These are phyloP conservation scores for Zosterops pallidus DNA, from an alignment of 2,113 vertebrate genomes.

Conservation along the genomic window DNA sequence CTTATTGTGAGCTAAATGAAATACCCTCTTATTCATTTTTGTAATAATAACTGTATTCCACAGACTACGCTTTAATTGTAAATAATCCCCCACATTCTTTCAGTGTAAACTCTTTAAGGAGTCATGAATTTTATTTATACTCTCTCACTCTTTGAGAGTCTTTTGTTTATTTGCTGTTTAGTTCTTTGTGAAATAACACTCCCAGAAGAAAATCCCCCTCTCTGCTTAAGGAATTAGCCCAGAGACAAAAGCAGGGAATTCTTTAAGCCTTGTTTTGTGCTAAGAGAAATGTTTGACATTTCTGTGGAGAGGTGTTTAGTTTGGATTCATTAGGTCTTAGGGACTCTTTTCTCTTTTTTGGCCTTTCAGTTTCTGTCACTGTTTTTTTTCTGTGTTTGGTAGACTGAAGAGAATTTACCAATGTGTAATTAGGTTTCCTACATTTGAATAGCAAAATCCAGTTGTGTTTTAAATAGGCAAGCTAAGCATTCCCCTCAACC, in stretches of 20 bases:
- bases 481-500: conserved; percentile 81
- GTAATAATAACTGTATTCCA: conserved; percentile 78
- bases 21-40: conserved; percentile 70
- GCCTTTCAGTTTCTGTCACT: conserved; percentile 84
- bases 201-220: conserved; percentile 87
- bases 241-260: conserved; percentile 92
- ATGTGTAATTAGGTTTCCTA: conserved; percentile 96
- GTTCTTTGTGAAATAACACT: conserved; percentile 87
- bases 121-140: conserved; percentile 90
- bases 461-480: conserved; percentile 86
- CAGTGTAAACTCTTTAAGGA: conserved; percentile 86
- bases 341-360: conserved; percentile 81
- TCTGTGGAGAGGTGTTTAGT: conserved; percentile 92
- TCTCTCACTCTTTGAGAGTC: conserved; percentile 84
- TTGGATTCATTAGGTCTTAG: conserved; percentile 98
- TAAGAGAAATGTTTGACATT: conserved; percentile 94
- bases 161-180: conserved; percentile 89
- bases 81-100: conserved; percentile 85
- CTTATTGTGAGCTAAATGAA: conserved; percentile 65
- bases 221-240: conserved; percentile 94
- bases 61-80: conserved; percentile 80
- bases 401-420: conserved; percentile 90
- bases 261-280: conserved; percentile 91
- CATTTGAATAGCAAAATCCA: conserved; percentile 88
- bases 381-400: conserved; percentile 86